Percentiles rank a stretch among this genome's conserved stretches.
Conservation (phyloP, 1,140 invertebrate species). For the Danaus melanippus region DNA sequence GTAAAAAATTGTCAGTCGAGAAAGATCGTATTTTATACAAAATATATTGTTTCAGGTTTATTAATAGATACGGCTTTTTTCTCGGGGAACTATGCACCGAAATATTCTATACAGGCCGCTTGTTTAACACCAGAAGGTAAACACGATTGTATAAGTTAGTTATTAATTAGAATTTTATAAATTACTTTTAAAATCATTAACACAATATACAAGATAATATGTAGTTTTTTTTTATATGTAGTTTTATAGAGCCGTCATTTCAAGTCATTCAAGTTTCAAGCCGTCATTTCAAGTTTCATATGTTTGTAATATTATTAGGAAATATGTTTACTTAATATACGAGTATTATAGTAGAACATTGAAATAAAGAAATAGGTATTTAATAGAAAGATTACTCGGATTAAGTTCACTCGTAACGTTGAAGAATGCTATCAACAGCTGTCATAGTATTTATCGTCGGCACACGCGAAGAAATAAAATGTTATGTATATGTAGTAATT, state of each 20-base stretch:
- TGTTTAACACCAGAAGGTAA: constrained; percentile 68
- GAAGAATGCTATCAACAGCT: constrained; percentile 8
- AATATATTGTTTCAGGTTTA: constrained; percentile 51
- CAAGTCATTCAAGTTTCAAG: too few relatives aligned
- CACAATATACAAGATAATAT: too few relatives aligned
- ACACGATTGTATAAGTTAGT: constrained; percentile 12
- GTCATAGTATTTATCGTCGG: constrained; percentile 3
- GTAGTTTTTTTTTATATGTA: too few relatives aligned
- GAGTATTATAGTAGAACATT: too few relatives aligned
- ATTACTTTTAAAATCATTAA: too few relatives aligned
- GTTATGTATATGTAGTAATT: not conserved
- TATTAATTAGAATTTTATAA: not conserved
- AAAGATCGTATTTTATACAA: not conserved
- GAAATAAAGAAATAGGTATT: too few relatives aligned
- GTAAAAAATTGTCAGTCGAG: too few relatives aligned
- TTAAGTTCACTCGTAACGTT: constrained; percentile 3
- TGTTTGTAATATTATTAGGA: too few relatives aligned
- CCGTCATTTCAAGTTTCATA: too few relatives aligned
- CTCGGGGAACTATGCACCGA: constrained; percentile 78
- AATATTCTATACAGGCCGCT: constrained; percentile 77
- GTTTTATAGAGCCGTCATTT: too few relatives aligned
- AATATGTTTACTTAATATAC: too few relatives aligned
- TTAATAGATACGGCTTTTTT: constrained; percentile 79
- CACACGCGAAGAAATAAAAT: constrained; percentile 3
- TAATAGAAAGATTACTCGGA: not conserved